phyloP scores from a whole-genome alignment of 2,888 invertebrate species.

The Chalcosyrphus nemorum region DNA sequence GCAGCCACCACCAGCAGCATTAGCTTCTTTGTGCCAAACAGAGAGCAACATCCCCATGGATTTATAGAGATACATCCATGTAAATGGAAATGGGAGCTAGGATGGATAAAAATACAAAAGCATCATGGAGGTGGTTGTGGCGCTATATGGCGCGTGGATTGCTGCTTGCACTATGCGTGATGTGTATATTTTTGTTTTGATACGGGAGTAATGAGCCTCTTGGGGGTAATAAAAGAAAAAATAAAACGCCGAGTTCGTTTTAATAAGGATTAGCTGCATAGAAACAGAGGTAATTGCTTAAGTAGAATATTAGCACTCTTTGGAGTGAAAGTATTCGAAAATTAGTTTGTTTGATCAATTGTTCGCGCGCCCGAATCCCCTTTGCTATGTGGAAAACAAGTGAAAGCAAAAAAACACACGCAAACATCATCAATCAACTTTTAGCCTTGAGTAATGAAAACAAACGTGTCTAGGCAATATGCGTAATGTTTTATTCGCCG shows the following conservation, averaged over 20 bases:
- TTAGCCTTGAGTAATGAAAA: slow-evolving; percentile 18
- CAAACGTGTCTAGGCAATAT: not conserved
- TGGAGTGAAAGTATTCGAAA: slow-evolving; percentile 18
- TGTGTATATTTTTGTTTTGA: slow-evolving; percentile 54
- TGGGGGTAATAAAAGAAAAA: slow-evolving; percentile 51
- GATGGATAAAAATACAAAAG: slow-evolving; percentile 6
- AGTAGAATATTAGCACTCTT: slow-evolving; percentile 44
- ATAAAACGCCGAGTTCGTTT: slow-evolving; percentile 29
- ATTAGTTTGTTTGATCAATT: slow-evolving; percentile 70
- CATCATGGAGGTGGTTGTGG: slow-evolving; percentile 26
- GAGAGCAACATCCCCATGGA: slow-evolving; percentile 56
- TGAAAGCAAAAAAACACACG: slow-evolving; percentile 43
- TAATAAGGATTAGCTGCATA: slow-evolving; percentile 41
- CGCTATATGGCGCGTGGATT: slow-evolving; percentile 70
- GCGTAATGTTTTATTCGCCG: slow-evolving; percentile 6
- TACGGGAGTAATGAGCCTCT: slow-evolving; percentile 65
- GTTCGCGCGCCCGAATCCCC: slow-evolving; percentile 44
- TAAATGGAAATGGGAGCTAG: slow-evolving; percentile 46
- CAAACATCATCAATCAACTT: slow-evolving; percentile 56
- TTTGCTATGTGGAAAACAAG: slow-evolving; percentile 15
- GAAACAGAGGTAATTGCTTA: slow-evolving; percentile 23
- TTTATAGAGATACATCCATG: slow-evolving; percentile 60
- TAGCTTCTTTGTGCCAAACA: slow-evolving; percentile 44
- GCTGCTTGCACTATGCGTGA: slow-evolving; percentile 65
- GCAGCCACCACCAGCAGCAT: slow-evolving; percentile 1